These are phyloP conservation scores for Barnardius zonarius DNA, from an alignment of 2,113 vertebrate genomes.

Conservation along the genomic window DNA sequence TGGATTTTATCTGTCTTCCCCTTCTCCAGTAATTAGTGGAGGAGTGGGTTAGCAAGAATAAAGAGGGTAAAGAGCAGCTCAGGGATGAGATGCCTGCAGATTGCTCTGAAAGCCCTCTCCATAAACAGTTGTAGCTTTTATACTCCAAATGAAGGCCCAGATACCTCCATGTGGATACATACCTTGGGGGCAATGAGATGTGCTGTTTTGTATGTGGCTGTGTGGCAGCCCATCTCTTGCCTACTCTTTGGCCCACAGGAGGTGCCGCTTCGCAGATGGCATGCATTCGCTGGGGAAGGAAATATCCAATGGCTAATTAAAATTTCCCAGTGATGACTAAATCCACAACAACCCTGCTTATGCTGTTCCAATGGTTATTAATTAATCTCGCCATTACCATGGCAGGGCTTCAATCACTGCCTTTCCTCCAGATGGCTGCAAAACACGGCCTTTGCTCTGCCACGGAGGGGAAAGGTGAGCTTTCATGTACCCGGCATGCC, in stretches of 20 bases:
- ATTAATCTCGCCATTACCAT: neutral
- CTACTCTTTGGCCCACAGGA: fast-evolving
- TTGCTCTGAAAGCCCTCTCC: neutral
- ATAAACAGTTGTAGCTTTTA: neutral
- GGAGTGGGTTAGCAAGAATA: neutral
- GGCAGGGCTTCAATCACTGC: neutral
- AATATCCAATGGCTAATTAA: neutral
- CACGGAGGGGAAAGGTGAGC: fast-evolving
- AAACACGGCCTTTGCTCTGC: neutral
- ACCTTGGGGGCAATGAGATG: neutral
- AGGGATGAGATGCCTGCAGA: neutral
- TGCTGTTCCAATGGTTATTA: neutral
- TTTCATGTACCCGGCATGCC: neutral
- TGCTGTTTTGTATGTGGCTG: neutral
- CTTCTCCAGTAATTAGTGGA: neutral
- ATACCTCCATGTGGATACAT: fast-evolving
- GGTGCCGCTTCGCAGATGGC: neutral
- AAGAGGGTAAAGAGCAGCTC: neutral
- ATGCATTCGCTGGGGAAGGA: neutral
- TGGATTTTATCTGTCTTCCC: neutral
- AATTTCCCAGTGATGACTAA: neutral
- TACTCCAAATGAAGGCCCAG: neutral
- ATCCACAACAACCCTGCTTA: neutral
- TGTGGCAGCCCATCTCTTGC: fast-evolving
- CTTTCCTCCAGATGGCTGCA: neutral